Base-by-base conservation (phyloP, 2,888 invertebrate genomes). In the Ophion ventricosus region DNA sequence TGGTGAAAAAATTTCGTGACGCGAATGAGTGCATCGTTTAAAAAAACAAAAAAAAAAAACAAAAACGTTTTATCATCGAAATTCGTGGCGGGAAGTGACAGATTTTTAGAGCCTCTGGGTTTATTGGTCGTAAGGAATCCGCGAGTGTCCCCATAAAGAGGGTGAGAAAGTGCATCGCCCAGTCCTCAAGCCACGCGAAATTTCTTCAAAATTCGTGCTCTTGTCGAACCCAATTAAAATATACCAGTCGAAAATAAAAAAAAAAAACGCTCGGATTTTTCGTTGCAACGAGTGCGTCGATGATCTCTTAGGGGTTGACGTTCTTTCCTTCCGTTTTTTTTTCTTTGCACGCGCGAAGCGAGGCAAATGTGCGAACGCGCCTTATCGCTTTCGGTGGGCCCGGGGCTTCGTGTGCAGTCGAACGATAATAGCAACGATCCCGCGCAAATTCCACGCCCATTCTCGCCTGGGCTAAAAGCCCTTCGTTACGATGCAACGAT, bases 391-490 rank as follows among this genome's bases (percentile, higher is more conserved):
- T 56, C 59, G 70, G 40, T 59, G 76, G 78, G 74, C 82, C 83
- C 80, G 75, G 84, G 84, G 81, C 79, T 84, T 82, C 79, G 84
- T 84, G 84, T 84, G 84, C 84, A 84, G 84, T 84, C 75, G 84
- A 84, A 84, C 84, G 84, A 82, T 84, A 84, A 84, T 84, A 79
- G 84, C 84, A 80, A 82, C 84, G 84, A 84, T 82, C 84, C 84
- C 84, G 84, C 84, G 84, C 84, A 84, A 84, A 84, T 84, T 84
- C 84, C 84, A 84, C 84, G 84, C 84, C 84, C 84, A 84, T 84
- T 82, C 84, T 84, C 82, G 84, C 82, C 79, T 80, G 84, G 84
- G 82, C 84, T 79, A 75, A 80, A 81, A 82, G 84, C 84, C 78
- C 74, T 70, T 81, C 63, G 63, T 67, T 73, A 81, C 81, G 78